A percentile compares a stretch with the other conserved stretches of the same genome.
phyloP scores from a whole-genome alignment of 2,113 vertebrate genomes.

The Mastomys natalensis region DNA sequence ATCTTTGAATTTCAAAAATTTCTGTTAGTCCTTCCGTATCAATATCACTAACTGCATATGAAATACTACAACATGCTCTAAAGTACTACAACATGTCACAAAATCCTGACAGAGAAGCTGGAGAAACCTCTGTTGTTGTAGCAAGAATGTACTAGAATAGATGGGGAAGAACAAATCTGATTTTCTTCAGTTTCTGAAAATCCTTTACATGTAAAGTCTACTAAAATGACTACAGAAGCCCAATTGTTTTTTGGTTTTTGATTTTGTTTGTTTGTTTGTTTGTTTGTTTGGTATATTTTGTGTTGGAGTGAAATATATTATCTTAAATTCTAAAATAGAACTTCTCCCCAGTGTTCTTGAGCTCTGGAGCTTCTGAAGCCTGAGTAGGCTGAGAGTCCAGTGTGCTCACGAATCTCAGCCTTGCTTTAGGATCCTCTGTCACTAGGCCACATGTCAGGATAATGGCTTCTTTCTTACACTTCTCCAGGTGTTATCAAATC shows the following conservation, averaged over 20 bases:
- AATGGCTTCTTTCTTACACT: neutral
- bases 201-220: neutral
- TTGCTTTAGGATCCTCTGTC: rapidly evolving
- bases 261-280: neutral
- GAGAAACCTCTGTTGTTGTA: neutral
- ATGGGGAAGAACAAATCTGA: neutral
- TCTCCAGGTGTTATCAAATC: neutral
- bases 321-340: neutral
- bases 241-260: neutral
- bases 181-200: neutral
- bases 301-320: neutral
- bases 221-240: neutral
- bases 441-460: neutral
- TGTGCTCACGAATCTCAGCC: neutral
- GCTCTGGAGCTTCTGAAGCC: neutral
- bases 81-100: neutral
- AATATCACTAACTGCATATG: neutral
- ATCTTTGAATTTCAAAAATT: neutral
- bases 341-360: neutral
- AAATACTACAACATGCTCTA: neutral
- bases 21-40: neutral
- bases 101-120: neutral
- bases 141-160: neutral
- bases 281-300: neutral
- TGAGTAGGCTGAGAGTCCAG: neutral